These are phyloP conservation scores for Corythornis cristatus DNA, from an alignment of 2,113 vertebrate genomes.

Conservation along the genomic window DNA sequence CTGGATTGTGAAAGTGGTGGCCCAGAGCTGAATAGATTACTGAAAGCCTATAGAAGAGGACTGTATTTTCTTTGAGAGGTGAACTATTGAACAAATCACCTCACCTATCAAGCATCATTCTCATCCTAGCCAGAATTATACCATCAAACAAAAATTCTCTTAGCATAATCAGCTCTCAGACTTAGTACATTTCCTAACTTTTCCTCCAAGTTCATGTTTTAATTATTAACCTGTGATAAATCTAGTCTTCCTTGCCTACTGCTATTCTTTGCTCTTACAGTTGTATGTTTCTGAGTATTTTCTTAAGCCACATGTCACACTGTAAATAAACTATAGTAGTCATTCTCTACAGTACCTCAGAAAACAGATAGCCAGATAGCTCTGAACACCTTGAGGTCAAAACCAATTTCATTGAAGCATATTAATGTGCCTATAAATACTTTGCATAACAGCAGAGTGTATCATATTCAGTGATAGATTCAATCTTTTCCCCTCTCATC, in stretches of 20 bases:
- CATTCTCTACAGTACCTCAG: fast-evolving
- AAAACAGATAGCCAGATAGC: not conserved
- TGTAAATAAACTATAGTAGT: not conserved
- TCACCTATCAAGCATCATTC: not conserved
- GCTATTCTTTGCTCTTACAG: not conserved
- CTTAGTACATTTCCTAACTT: not conserved
- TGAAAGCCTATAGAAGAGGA: not conserved
- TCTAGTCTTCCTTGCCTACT: not conserved
- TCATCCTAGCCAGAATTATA: not conserved
- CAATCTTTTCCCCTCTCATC: not conserved
- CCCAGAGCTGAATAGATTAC: not conserved
- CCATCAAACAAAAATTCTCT: not conserved
- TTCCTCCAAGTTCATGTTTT: not conserved
- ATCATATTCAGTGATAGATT: not conserved
- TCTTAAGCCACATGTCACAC: not conserved
- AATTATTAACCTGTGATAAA: not conserved
- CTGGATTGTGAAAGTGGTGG: not conserved
- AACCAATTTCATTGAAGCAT: not conserved
- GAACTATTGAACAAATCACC: not conserved
- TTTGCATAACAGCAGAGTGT: not conserved
- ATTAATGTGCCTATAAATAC: not conserved
- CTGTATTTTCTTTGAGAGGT: not conserved
- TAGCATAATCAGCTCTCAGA: not conserved
- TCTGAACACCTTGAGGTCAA: not conserved
- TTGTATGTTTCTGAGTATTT: not conserved